These are phyloP conservation scores for Caenorhabditis remanei DNA, from an alignment of 1,140 invertebrate genomes.

Conservation along the genomic window DNA sequence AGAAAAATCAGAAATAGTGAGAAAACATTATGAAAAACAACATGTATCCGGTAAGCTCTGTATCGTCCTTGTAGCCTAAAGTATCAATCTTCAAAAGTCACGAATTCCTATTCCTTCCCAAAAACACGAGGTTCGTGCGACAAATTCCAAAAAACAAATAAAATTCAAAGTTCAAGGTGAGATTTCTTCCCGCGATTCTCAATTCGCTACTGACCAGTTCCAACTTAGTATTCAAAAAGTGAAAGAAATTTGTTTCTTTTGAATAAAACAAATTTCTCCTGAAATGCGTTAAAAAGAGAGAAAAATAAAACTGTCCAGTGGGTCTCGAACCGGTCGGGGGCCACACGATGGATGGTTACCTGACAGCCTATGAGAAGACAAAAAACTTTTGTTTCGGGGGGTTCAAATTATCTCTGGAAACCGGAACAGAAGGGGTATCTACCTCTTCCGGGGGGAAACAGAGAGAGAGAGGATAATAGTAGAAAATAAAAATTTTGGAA, in stretches of 20 bases:
- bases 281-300: background rate
- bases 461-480: no score
- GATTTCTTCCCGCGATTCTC: background rate
- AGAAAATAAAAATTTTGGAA: no score
- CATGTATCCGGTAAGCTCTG: no score
- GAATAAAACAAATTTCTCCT: background rate
- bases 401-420: conserved; percentile 4
- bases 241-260: background rate
- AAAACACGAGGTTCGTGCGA: no score
- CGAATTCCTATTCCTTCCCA: no score
- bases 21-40: no score
- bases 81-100: no score
- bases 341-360: background rate
- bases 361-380: no score
- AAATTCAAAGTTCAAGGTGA: conserved; percentile 42
- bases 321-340: background rate
- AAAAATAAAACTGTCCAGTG: background rate
- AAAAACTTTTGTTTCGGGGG: conserved; percentile 22
- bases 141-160: conserved; percentile 10
- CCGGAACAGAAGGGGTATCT: background rate
- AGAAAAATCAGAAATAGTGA: no score
- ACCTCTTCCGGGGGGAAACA: background rate
- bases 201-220: background rate
- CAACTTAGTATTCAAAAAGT: background rate
- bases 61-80: no score